Conservation (phyloP, 2,888 invertebrate genomes). For the Dicyrtoma fusca region DNA sequence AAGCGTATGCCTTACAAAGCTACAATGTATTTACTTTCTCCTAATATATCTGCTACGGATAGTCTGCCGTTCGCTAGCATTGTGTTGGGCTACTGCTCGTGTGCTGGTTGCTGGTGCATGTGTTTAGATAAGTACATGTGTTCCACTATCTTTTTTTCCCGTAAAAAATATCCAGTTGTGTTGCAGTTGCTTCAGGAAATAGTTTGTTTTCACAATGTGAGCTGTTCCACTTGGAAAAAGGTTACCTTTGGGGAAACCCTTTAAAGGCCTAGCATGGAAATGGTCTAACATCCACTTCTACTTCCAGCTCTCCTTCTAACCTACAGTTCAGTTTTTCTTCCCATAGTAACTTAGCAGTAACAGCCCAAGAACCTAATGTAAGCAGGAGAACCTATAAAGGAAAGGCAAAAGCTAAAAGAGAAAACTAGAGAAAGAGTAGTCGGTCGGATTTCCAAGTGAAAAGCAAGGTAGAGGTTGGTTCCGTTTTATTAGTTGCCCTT, state of each 20-base stretch:
- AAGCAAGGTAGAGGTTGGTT: slow-evolving; percentile 16
- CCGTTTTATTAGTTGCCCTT: slow-evolving; percentile 27
- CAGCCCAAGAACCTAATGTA: neutral
- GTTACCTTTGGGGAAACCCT: slow-evolving; percentile 24
- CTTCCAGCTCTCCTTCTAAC: neutral
- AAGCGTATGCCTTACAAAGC: too few relatives aligned
- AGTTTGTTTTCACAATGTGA: slow-evolving; percentile 32
- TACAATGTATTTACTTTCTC: too few relatives aligned
- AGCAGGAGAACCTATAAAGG: neutral
- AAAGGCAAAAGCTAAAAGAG: neutral
- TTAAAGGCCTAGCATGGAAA: neutral
- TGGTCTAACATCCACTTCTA: neutral
- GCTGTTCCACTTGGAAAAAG: slow-evolving; percentile 12
- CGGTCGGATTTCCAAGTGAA: slow-evolving; percentile 24
- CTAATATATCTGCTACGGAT: too few relatives aligned
- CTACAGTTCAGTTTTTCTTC: too few relatives aligned
- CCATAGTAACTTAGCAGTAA: neutral
- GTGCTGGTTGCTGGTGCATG: too few relatives aligned
- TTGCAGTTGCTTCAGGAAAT: neutral
- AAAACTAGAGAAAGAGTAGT: slow-evolving; percentile 8
- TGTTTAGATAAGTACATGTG: too few relatives aligned
- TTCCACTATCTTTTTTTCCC: too few relatives aligned
- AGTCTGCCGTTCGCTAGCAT: too few relatives aligned
- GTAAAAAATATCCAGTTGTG: too few relatives aligned
- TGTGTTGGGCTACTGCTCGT: too few relatives aligned